Conservation (phyloP, 1,140 invertebrate species). For the Eumaeus atala region DNA sequence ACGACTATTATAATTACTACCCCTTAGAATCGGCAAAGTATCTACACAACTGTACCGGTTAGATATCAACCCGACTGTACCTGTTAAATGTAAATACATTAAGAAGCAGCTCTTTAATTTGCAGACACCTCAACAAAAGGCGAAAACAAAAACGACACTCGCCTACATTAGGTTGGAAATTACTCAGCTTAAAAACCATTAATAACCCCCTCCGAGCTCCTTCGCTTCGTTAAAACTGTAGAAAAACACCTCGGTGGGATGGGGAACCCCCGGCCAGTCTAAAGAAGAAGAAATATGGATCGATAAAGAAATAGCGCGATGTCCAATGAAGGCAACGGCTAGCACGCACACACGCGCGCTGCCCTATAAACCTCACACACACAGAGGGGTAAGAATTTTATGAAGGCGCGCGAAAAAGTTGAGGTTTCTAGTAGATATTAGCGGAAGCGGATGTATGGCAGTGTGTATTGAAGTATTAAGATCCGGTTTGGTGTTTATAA, state of each 20-base stretch:
- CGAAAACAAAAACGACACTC: conserved; percentile 41
- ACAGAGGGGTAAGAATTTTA: background rate
- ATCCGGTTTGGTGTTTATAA: no score
- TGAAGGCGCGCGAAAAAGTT: conserved; percentile 9
- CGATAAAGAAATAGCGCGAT: conserved; percentile 72
- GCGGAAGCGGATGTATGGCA: no score
- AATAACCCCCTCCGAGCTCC: conserved; percentile 54
- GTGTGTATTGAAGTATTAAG: no score
- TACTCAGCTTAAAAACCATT: conserved; percentile 68
- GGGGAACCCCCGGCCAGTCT: conserved; percentile 49
- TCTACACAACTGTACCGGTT: no score
- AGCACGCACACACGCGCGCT: conserved; percentile 54
- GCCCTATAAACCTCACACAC: background rate
- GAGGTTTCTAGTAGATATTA: conserved; percentile 17
- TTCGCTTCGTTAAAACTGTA: conserved; percentile 69
- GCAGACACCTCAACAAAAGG: conserved; percentile 29
- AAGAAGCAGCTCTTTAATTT: conserved; percentile 21
- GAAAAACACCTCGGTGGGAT: conserved; percentile 59
- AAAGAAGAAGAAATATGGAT: conserved; percentile 75
- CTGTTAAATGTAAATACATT: background rate
- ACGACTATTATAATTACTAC: no score
- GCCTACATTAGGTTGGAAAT: conserved; percentile 51
- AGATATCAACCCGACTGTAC: no score
- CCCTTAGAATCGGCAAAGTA: no score
- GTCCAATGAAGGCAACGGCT: conserved; percentile 68